Evolutionary conservation across 2,888 invertebrate genomes (phyloP).

Genomic region (Sesia bembeciformis): DNA sequence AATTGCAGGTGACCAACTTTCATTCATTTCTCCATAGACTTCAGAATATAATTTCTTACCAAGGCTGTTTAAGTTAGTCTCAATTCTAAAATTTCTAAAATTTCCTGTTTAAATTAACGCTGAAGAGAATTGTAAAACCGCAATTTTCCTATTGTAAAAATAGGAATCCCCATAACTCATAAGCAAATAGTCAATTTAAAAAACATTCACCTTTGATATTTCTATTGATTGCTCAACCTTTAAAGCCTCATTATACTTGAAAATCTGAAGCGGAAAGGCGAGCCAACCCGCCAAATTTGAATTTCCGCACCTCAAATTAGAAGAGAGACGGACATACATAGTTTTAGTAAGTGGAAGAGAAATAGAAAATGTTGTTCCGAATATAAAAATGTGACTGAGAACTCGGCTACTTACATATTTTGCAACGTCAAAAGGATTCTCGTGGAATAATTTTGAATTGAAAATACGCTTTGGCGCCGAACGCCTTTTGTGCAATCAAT

Average conservation of each 20-base stretch:
- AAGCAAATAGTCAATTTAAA: no score
- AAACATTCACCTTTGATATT: conserved; percentile 41
- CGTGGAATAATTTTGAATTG: conserved; percentile 71
- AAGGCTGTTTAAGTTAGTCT: no score
- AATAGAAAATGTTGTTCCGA: conserved; percentile 38
- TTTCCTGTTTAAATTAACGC: no score
- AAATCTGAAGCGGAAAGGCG: conserved; percentile 66
- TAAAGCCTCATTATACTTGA: conserved; percentile 61
- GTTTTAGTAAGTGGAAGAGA: conserved; percentile 14
- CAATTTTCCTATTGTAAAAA: no score
- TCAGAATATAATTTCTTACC: no score
- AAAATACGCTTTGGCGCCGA: conserved; percentile 70
- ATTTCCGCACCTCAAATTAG: conserved; percentile 59
- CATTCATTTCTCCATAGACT: no score
- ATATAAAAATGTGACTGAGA: conserved; percentile 61
- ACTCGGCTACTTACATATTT: conserved; percentile 73
- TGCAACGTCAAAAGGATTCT: conserved; percentile 67
- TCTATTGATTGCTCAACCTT: conserved; percentile 68
- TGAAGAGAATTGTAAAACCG: no score
- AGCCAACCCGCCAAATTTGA: conserved; percentile 64
- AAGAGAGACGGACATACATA: conserved; percentile 23
- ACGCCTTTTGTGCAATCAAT: conserved; percentile 75
- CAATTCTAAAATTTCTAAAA: no score
- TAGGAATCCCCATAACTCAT: no score
- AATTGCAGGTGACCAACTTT: no score